phyloP scores from a whole-genome alignment of 2,888 invertebrate genomes.

The Xestia sexstrigata region DNA sequence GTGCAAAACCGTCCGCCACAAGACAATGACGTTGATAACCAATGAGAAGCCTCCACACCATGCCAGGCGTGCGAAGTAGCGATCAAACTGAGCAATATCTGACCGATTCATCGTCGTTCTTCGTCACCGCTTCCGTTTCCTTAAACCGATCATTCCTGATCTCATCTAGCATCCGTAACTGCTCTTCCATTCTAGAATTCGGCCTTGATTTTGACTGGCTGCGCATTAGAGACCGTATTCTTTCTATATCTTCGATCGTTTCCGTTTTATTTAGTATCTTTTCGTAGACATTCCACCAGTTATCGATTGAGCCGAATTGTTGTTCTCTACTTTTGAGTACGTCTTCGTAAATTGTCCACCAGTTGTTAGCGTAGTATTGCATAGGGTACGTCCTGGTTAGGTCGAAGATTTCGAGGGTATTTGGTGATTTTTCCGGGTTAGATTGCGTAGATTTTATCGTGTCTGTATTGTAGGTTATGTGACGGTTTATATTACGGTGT shows the following conservation, averaged over 20 bases:
- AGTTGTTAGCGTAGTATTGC: conserved; percentile 89
- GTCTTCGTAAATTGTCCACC: conserved; percentile 89
- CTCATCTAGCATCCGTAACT: conserved; percentile 82
- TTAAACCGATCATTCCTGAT: conserved; percentile 82
- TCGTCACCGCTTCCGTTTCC: conserved; percentile 81
- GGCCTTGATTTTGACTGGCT: conserved; percentile 76
- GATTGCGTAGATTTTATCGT: conserved; percentile 73
- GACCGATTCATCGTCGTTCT: conserved; percentile 84
- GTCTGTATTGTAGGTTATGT: conserved; percentile 70
- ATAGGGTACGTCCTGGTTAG: conserved; percentile 84
- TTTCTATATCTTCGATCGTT: conserved; percentile 76
- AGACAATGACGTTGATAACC: conserved; percentile 53
- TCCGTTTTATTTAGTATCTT: conserved; percentile 79
- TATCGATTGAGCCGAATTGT: conserved; percentile 88
- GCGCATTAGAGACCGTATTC: conserved; percentile 71
- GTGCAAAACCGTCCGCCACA: conserved; percentile 59
- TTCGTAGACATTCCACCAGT: conserved; percentile 89
- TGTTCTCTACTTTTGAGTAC: conserved; percentile 84
- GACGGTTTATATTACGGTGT: conserved; percentile 72
- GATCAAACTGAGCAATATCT: conserved; percentile 71
- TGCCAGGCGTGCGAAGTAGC: conserved; percentile 54
- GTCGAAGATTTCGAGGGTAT: conserved; percentile 83
- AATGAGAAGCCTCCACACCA: conserved; percentile 71
- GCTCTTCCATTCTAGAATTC: conserved; percentile 84
- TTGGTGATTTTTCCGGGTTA: conserved; percentile 71